These are phyloP conservation scores for Autographa pulchrina DNA, from an alignment of 2,888 invertebrate genomes.

Conservation along the genomic window DNA sequence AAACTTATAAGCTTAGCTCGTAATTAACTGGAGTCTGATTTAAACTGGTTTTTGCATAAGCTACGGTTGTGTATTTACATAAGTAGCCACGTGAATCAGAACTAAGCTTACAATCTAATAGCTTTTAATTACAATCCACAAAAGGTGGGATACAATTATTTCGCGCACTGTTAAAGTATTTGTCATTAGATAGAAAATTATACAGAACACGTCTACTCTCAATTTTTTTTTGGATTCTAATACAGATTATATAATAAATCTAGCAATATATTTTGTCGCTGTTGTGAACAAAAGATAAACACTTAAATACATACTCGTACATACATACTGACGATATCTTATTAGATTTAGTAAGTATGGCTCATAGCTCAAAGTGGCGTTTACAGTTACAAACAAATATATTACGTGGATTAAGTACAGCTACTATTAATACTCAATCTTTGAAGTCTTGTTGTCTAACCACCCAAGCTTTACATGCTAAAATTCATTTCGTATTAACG, in stretches of 20 bases:
- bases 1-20: slow-evolving; percentile 16
- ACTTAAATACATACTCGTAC: too few relatives aligned
- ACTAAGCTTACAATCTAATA: slow-evolving; percentile 44
- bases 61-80: slow-evolving; percentile 45
- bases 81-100: slow-evolving; percentile 46
- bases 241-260: too few relatives aligned
- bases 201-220: too few relatives aligned
- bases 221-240: too few relatives aligned
- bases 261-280: too few relatives aligned
- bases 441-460: slow-evolving; percentile 24
- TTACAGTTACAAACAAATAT: too few relatives aligned
- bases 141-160: slow-evolving; percentile 62
- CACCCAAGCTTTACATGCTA: slow-evolving; percentile 21
- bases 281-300: too few relatives aligned
- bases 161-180: slow-evolving; percentile 51
- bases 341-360: too few relatives aligned
- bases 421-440: background rate
- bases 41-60: slow-evolving; percentile 51
- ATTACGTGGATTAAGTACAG: background rate
- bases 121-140: slow-evolving; percentile 57
- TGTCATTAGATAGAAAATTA: slow-evolving; percentile 22
- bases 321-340: too few relatives aligned
- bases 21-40: slow-evolving; percentile 44
- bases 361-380: too few relatives aligned
- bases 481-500: slow-evolving; percentile 32